Conservation (phyloP, 2,888 invertebrate species). For the Drosophila tripunctata region DNA sequence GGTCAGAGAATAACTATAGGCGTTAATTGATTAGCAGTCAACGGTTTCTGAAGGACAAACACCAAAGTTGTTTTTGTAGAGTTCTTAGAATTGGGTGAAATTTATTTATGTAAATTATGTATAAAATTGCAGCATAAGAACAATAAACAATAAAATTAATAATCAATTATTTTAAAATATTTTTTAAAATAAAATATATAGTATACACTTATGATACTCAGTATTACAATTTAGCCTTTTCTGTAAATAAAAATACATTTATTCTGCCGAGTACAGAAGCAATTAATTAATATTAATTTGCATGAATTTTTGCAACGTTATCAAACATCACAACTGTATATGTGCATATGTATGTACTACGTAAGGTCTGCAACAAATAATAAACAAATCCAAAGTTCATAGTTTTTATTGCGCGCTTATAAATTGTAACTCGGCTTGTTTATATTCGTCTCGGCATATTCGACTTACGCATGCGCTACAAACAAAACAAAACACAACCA, state of each 20-base stretch:
- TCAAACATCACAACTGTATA: slow-evolving; percentile 4
- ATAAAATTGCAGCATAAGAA: not conserved
- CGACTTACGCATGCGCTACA: slow-evolving; percentile 54
- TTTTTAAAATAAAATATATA: not conserved
- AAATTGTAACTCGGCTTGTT: slow-evolving; percentile 42
- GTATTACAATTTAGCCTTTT: too few species aligned
- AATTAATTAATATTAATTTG: slow-evolving; percentile 24
- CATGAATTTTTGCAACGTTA: slow-evolving; percentile 25
- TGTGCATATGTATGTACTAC: not conserved
- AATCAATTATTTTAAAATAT: not conserved
- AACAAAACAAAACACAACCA: too few species aligned
- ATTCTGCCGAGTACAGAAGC: not conserved
- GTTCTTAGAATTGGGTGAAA: slow-evolving; percentile 23
- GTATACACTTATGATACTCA: not conserved
- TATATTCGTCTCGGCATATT: slow-evolving; percentile 18
- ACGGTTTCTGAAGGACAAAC: not conserved
- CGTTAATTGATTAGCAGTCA: slow-evolving; percentile 28
- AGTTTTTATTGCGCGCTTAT: slow-evolving; percentile 49
- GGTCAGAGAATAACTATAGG: slow-evolving; percentile 51
- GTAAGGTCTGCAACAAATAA: slow-evolving; percentile 24
- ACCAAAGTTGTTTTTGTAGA: not conserved
- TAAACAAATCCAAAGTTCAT: slow-evolving; percentile 77
- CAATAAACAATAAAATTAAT: slow-evolving; percentile 7
- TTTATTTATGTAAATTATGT: slow-evolving; percentile 9
- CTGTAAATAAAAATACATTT: slow-evolving; percentile 8